Conservation (phyloP, 37 sponge, comb jelly and placozoan genomes). For the Beroe forskalii region DNA sequence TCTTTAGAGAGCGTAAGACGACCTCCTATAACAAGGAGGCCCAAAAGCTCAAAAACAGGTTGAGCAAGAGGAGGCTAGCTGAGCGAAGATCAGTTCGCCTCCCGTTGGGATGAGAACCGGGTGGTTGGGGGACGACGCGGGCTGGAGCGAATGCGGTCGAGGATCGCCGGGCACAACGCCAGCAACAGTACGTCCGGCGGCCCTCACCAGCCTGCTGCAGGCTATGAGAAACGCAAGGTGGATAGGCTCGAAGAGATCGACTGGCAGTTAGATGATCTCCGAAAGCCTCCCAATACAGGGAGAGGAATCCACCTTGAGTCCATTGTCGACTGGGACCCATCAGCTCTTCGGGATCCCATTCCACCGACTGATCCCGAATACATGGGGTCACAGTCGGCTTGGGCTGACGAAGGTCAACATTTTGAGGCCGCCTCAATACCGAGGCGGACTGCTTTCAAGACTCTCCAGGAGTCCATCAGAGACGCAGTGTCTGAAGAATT, state of each 20-base stretch:
- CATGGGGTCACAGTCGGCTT: not conserved
- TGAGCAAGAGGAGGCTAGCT: not conserved
- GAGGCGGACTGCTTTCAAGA: not conserved
- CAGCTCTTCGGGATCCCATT: not conserved
- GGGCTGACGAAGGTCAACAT: not conserved
- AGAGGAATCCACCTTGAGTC: not conserved
- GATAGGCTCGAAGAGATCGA: not conserved
- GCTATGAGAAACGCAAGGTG: not conserved
- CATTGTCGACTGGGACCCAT: not conserved
- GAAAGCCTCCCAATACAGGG: not conserved
- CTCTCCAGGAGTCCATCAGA: not conserved
- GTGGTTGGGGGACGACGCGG: not conserved
- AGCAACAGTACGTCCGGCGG: not conserved
- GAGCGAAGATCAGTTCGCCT: not conserved
- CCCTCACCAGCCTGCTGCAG: not conserved
- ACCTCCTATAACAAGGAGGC: not conserved
- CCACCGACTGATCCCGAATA: not conserved
- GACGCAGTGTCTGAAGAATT: not conserved
- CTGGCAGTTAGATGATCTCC: not conserved
- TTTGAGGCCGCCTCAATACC: not conserved
- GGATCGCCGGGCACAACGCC: not conserved
- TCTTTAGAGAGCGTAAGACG: not conserved
- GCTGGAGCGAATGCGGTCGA: not conserved
- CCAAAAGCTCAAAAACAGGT: not conserved
- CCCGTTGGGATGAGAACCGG: not conserved